These are phyloP conservation scores for Hypsibius dujardini DNA, from an alignment of 1,140 invertebrate species.

Conservation along the genomic window DNA sequence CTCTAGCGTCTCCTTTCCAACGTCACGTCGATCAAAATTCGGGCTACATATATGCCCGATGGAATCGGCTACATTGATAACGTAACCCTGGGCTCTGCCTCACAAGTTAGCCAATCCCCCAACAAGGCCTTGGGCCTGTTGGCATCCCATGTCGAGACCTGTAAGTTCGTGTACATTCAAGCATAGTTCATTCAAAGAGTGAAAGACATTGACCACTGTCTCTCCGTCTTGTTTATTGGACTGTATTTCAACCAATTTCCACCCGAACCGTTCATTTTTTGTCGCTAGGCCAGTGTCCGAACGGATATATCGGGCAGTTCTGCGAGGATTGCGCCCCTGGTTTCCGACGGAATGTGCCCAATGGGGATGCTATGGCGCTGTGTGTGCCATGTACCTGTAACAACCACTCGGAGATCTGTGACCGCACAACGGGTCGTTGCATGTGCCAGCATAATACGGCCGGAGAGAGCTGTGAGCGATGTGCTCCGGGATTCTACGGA, in stretches of 20 bases:
- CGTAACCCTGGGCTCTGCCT: slow-evolving; percentile 26
- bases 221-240: too few species aligned
- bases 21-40: slow-evolving; percentile 77
- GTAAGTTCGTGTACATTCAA: too few species aligned
- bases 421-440: slow-evolving; percentile 79
- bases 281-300: slow-evolving; percentile 52
- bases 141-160: slow-evolving; percentile 82
- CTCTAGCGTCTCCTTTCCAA: slow-evolving; percentile 70
- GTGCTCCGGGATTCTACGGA: slow-evolving; percentile 80
- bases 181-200: too few species aligned
- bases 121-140: slow-evolving; percentile 39
- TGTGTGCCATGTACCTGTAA: slow-evolving; percentile 93
- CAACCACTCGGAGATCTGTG: slow-evolving; percentile 81
- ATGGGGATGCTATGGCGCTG: slow-evolving; percentile 70
- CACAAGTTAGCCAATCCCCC: slow-evolving; percentile 10
- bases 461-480: slow-evolving; percentile 83
- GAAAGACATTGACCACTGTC: too few species aligned
- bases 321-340: slow-evolving; percentile 91
- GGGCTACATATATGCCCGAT: slow-evolving; percentile 65
- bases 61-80: slow-evolving; percentile 34
- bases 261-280: too few species aligned
- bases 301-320: slow-evolving; percentile 75
- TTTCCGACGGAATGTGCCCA: slow-evolving; percentile 68
- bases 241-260: too few species aligned
- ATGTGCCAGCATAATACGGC: slow-evolving; percentile 91